Base-by-base conservation (phyloP, 1,140 invertebrate genomes). In the Heliothis subflexa region DNA sequence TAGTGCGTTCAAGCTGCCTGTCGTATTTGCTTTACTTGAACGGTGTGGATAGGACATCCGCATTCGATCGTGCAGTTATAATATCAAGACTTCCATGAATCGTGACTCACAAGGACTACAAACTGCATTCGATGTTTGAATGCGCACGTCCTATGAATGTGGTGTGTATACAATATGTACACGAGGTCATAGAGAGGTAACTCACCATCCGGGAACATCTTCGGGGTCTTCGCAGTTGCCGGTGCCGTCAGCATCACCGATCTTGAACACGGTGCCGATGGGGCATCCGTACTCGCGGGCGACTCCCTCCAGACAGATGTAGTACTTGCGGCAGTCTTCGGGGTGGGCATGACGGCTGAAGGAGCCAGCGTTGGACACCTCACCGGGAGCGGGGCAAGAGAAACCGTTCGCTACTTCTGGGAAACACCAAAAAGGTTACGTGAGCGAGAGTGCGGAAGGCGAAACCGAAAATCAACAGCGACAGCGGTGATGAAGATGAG, bases 201-300 rank as follows among this genome's bases (percentile, higher is more conserved):
- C 98, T 98, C 95, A 99, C 98, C 98, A 99, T 96, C 98, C 98
- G 92, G 97, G 97, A 95, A 99, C 98, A 93, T 98, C 98, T 95
- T 98, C 97, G 78, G 98, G 98, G 88, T 98, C 98, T 94, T 98
- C 97, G 93, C 98, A 99, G 95, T 98, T 98, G 78, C 98, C 98
- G 79, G 97, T 97, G 84, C 98, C 98, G 78, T 98, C 98, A 84
- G 96, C 91, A 86, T 98, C 97, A 64, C 98, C 98, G 90, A 99
- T 99, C 94, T 99, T 98, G 97, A 99, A 99, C 13, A 99, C 98
- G 21, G 98, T 99, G 78, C 98, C 98, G 88, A 99, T 98, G 83
- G 98, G 98, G 95, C 98, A 99, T 75, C 98, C 98, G 93, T 99
- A 99, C 93, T 99, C 98, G 84, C 98, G 96, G 78, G 98, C 97